Percentiles rank a stretch among this genome's conserved stretches.
phyloP scores from a whole-genome alignment of 2,888 invertebrate species.

The Drosophila ezoana region DNA sequence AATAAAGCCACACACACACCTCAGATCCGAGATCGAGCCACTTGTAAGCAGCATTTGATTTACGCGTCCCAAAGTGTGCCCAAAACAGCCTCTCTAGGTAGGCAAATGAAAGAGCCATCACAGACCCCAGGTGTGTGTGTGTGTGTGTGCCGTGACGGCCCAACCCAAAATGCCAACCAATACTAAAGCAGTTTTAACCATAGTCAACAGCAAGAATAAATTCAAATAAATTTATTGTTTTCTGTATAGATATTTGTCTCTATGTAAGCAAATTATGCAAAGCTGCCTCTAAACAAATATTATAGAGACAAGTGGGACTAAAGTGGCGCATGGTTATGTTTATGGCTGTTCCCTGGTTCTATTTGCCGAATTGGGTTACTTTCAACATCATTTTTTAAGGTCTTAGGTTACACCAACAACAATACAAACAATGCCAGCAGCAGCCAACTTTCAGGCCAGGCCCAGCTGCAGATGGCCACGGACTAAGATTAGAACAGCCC shows the following conservation, averaged over 20 bases:
- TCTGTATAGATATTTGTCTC: constrained; percentile 59
- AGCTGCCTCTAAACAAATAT: constrained; percentile 54
- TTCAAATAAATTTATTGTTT: constrained; percentile 66
- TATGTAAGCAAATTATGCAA: constrained; percentile 57
- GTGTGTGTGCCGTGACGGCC: constrained; percentile 43
- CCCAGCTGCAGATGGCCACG: constrained; percentile 42
- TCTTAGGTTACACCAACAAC: constrained; percentile 69
- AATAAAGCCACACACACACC: constrained; percentile 59
- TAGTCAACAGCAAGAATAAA: constrained; percentile 11
- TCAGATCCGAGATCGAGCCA: constrained; percentile 34
- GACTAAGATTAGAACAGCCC: constrained; percentile 58
- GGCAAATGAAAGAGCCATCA: constrained; percentile 37
- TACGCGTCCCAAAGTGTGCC: constrained; percentile 53
- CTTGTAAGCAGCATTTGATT: constrained; percentile 70
- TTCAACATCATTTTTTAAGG: constrained; percentile 70
- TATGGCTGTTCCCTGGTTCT: constrained; percentile 45
- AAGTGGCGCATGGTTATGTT: constrained; percentile 34
- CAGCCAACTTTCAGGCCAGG: constrained; percentile 37
- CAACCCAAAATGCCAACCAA: constrained; percentile 50
- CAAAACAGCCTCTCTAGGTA: constrained; percentile 33
- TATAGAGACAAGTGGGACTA: constrained; percentile 30
- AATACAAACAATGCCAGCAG: constrained; percentile 34
- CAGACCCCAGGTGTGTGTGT: constrained; percentile 20
- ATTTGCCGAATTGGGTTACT: constrained; percentile 78
- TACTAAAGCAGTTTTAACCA: constrained; percentile 40